phyloP scores from a whole-genome alignment of 2,113 vertebrate genomes.

The Megaceryle maxima region DNA sequence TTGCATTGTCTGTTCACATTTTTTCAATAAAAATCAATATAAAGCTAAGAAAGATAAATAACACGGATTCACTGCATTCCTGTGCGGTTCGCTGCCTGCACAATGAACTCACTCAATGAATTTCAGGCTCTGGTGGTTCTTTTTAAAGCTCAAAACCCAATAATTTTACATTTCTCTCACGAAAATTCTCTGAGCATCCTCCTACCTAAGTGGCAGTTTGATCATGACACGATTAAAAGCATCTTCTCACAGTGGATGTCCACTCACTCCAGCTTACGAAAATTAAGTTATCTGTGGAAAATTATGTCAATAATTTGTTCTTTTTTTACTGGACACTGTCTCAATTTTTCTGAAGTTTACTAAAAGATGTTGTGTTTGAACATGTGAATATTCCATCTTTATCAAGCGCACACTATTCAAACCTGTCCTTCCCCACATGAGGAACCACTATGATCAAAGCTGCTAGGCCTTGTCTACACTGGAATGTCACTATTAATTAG shows the following conservation, averaged over 20 bases:
- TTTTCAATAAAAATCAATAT: conserved; percentile 33
- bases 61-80: not conserved
- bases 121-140: not conserved
- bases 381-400: not conserved
- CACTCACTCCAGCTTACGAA: not conserved
- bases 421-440: not conserved
- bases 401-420: not conserved
- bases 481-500: conserved; percentile 10
- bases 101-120: not conserved
- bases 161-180: not conserved
- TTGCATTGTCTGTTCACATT: not conserved
- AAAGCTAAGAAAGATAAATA: conserved; percentile 14
- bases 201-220: not conserved
- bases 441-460: not conserved
- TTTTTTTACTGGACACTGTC: not conserved
- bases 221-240: not conserved
- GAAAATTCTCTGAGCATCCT: not conserved
- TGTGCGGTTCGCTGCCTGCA: not conserved
- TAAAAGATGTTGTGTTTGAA: not conserved
- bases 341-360: not conserved
- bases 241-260: fast-evolving
- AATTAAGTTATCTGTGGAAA: not conserved
- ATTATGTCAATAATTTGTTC: not conserved
- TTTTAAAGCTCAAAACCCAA: not conserved
- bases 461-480: fast-evolving